Conservation (phyloP, 2,113 vertebrate species). For the Phaethornis superciliosus region DNA sequence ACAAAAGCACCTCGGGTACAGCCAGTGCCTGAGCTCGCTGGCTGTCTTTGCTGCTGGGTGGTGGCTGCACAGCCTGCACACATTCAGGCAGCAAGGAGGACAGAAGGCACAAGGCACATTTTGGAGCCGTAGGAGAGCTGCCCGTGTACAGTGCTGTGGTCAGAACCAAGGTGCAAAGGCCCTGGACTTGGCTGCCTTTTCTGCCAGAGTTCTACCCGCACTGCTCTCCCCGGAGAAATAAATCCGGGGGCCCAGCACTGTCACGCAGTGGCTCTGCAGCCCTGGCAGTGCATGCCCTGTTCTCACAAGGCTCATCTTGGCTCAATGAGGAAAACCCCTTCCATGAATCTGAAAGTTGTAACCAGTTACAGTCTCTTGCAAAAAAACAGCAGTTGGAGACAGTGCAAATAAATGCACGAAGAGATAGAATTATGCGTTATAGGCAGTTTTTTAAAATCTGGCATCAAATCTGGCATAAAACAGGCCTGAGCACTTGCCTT, state of each 20-base stretch:
- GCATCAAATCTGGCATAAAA: neutral
- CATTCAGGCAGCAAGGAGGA: accelerated
- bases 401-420: neutral
- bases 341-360: neutral
- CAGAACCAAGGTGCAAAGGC: accelerated
- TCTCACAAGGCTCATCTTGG: neutral
- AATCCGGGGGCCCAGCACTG: accelerated
- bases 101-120: neutral
- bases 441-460: neutral
- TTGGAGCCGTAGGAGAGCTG: neutral
- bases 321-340: neutral
- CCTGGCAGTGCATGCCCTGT: accelerated
- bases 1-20: neutral
- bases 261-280: accelerated
- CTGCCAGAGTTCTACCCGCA: neutral
- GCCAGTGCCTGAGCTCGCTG: accelerated
- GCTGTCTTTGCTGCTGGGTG: accelerated
- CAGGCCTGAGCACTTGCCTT: neutral
- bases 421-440: neutral
- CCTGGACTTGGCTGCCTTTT: neutral
- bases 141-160: accelerated
- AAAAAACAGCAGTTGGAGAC: neutral
- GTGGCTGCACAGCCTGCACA: neutral
- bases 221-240: neutral
- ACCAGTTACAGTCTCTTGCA: neutral